phyloP scores from a whole-genome alignment of 2,113 vertebrate species.

The Ptychochromis oligacanthus region DNA sequence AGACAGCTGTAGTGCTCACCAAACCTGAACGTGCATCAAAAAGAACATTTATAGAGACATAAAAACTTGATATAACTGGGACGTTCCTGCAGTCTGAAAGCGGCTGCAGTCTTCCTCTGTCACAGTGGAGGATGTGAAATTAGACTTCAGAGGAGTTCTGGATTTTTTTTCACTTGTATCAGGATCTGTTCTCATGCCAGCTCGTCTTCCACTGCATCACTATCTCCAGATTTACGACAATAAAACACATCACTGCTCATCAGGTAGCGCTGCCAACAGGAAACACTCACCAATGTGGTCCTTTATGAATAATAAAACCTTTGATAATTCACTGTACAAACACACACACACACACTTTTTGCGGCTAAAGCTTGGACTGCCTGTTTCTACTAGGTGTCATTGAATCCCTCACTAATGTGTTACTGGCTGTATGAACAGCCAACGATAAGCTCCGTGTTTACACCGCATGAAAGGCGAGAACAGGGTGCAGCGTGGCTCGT shows the following conservation, averaged over 20 bases:
- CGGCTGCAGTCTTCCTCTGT: background rate
- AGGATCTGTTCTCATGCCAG: too few relatives aligned
- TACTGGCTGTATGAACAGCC: conserved; percentile 22
- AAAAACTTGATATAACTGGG: too few relatives aligned
- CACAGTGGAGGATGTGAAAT: background rate
- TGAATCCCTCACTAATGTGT: conserved; percentile 31
- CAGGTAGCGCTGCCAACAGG: background rate
- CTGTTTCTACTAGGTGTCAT: background rate
- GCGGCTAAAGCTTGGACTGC: background rate
- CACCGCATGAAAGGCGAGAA: conserved; percentile 5
- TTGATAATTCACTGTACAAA: background rate
- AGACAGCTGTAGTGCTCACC: background rate
- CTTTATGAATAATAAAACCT: background rate
- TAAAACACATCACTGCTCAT: background rate
- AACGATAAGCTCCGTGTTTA: conserved; percentile 45
- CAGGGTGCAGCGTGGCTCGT: background rate
- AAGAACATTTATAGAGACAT: too few relatives aligned
- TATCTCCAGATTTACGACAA: background rate
- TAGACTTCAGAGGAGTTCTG: too few relatives aligned
- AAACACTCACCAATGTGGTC: background rate
- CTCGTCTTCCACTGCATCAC: background rate
- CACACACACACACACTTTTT: background rate
- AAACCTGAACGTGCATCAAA: too few relatives aligned
- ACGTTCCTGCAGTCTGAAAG: background rate
- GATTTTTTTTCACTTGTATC: too few relatives aligned